These are phyloP conservation scores for Patiria miniata DNA, from an alignment of 35 echinoderm and acorn worm species.

Conservation along the genomic window DNA sequence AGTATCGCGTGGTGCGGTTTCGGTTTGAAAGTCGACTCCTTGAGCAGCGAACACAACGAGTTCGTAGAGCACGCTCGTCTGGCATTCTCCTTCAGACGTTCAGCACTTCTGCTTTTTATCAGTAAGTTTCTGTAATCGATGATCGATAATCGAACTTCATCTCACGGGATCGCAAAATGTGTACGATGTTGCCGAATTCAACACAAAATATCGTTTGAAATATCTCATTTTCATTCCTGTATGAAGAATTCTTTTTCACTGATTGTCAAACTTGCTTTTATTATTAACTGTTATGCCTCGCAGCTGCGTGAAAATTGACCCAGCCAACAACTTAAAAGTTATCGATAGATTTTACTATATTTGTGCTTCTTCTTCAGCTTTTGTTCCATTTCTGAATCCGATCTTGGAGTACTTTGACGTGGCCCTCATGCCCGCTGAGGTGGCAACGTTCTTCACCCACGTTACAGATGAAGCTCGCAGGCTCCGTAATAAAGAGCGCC, in stretches of 20 bases:
- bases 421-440: slow-evolving; percentile 9
- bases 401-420: slow-evolving; percentile 37
- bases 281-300: no score
- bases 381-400: slow-evolving; percentile 21
- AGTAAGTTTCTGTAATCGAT: neutral
- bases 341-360: no score
- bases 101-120: no score
- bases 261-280: no score
- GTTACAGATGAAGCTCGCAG: slow-evolving; percentile 39
- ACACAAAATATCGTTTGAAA: no score
- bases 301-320: no score
- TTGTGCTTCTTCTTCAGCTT: slow-evolving; percentile 7
- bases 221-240: no score
- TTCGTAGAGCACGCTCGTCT: slow-evolving; percentile 66
- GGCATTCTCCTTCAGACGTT: neutral
- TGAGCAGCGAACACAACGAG: slow-evolving; percentile 60
- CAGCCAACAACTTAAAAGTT: no score
- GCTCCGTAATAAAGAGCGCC: slow-evolving; percentile 20
- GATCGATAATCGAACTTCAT: no score
- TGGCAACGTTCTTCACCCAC: slow-evolving; percentile 2
- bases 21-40: slow-evolving; percentile 72
- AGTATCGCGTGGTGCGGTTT: slow-evolving; percentile 64
- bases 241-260: no score
- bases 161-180: no score
- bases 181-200: no score